Percentiles rank a stretch among this genome's conserved stretches.
Conservation (phyloP, 1,140 invertebrate species). For the Odontomachus brunneus region DNA sequence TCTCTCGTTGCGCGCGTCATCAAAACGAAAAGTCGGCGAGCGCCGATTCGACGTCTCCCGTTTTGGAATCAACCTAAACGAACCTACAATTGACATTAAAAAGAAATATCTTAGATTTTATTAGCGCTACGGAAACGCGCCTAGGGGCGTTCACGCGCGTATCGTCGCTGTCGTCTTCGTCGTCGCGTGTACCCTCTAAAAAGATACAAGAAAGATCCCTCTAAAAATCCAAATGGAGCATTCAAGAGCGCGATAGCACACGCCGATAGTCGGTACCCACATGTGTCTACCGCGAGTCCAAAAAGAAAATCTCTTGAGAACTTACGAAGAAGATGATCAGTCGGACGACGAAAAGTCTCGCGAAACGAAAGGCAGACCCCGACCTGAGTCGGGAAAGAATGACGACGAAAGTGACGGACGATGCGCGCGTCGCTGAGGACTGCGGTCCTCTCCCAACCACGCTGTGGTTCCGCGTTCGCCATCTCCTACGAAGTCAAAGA, state of each 20-base stretch:
- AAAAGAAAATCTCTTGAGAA: neutral
- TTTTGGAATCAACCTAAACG: slow-evolving; percentile 50
- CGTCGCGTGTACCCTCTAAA: neutral
- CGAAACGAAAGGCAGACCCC: too few species aligned
- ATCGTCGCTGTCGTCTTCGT: neutral
- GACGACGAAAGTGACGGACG: too few species aligned
- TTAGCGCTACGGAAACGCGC: slow-evolving; percentile 52
- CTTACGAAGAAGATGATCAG: neutral
- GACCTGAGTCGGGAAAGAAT: too few species aligned
- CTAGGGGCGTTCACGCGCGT: slow-evolving; percentile 15
- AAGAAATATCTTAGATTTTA: slow-evolving; percentile 62
- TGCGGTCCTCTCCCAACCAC: too few species aligned
- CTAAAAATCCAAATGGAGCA: too few species aligned
- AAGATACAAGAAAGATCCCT: neutral
- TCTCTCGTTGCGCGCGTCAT: slow-evolving; percentile 3
- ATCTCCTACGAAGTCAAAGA: slow-evolving; percentile 34
- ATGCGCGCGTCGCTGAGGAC: too few species aligned
- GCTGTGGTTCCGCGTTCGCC: slow-evolving; percentile 6
- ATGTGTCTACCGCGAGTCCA: neutral
- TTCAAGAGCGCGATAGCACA: neutral
- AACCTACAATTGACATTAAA: slow-evolving; percentile 55
- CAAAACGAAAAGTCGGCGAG: neutral
- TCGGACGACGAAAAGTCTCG: neutral
- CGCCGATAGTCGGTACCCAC: neutral
- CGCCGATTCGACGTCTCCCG: slow-evolving; percentile 55